These are phyloP conservation scores for Scortum barcoo DNA, from an alignment of 2,113 vertebrate species.

Conservation along the genomic window DNA sequence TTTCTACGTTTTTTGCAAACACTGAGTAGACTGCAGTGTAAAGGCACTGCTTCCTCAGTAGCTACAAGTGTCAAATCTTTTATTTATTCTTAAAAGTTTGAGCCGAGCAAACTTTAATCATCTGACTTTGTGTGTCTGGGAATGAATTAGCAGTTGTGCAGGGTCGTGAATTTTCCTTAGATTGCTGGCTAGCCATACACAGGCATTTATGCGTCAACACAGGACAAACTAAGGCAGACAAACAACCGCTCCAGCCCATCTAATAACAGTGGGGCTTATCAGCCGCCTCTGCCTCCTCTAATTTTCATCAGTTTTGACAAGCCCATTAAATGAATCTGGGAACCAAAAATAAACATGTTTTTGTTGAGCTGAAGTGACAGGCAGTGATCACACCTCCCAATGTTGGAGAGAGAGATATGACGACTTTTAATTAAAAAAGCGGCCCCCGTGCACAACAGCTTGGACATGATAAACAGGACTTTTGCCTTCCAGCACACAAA, in stretches of 20 bases:
- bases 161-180: constrained; percentile 41
- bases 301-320: constrained; percentile 85
- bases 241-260: constrained; percentile 69
- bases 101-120: constrained; percentile 54
- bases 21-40: neutral
- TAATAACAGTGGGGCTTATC: constrained; percentile 79
- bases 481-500: constrained; percentile 38
- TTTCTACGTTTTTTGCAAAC: constrained; percentile 59
- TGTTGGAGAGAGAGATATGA: constrained; percentile 53
- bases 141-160: constrained; percentile 35
- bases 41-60: constrained; percentile 12
- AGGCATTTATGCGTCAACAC: constrained; percentile 45
- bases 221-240: constrained; percentile 64
- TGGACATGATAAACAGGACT: constrained; percentile 56
- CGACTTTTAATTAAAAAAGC: constrained; percentile 77
- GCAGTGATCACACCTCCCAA: constrained; percentile 79
- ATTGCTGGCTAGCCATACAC: constrained; percentile 30
- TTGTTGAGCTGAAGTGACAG: constrained; percentile 80
- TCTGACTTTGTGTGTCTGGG: constrained; percentile 17
- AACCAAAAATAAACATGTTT: constrained; percentile 83
- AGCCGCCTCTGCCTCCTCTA: constrained; percentile 75
- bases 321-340: constrained; percentile 80
- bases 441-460: constrained; percentile 35
- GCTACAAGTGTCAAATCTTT: constrained; percentile 37
- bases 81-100: constrained; percentile 52